phyloP scores from a whole-genome alignment of 92 coral and sea anemone genomes.

The Montipora capitata region DNA sequence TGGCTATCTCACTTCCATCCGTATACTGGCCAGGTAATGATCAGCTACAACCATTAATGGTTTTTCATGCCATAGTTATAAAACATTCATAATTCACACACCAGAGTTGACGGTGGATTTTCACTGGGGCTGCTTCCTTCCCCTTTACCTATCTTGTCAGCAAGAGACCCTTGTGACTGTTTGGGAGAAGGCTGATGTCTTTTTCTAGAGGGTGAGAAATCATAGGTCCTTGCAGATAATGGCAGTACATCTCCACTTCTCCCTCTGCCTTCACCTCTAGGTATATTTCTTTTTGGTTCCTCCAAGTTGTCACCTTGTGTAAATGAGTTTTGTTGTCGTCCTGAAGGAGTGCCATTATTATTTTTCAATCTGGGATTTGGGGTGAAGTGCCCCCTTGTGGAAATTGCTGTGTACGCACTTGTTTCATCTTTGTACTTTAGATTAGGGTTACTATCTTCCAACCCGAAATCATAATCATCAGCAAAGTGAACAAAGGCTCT shows the following conservation, averaged over 20 bases:
- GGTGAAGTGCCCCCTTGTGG: conserved; percentile 89
- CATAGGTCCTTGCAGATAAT: conserved; percentile 69
- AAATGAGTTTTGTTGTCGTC: conserved; percentile 32
- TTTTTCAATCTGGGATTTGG: conserved; percentile 71
- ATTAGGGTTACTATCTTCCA: conserved; percentile 62
- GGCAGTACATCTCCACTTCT: conserved; percentile 23
- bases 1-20: too few species aligned
- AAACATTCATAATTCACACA: background rate
- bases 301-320: conserved; percentile 39
- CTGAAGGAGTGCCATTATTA: conserved; percentile 22
- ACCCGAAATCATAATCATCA: conserved; percentile 49
- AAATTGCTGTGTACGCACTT: conserved; percentile 74
- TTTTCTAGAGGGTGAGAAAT: conserved; percentile 70
- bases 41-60: too few species aligned
- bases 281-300: conserved; percentile 23
- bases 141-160: conserved; percentile 72
- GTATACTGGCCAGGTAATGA: too few species aligned
- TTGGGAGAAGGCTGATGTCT: conserved; percentile 69
- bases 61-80: too few species aligned
- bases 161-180: conserved; percentile 80
- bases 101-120: background rate
- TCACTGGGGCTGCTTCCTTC: conserved; percentile 16
- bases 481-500: conserved; percentile 89
- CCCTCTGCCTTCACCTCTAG: conserved; percentile 24
- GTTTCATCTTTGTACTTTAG: conserved; percentile 87